A percentile compares a stretch with the other conserved stretches of the same genome.
phyloP scores from a whole-genome alignment of 1,140 invertebrate species.

The Tigriopus japonicus region DNA sequence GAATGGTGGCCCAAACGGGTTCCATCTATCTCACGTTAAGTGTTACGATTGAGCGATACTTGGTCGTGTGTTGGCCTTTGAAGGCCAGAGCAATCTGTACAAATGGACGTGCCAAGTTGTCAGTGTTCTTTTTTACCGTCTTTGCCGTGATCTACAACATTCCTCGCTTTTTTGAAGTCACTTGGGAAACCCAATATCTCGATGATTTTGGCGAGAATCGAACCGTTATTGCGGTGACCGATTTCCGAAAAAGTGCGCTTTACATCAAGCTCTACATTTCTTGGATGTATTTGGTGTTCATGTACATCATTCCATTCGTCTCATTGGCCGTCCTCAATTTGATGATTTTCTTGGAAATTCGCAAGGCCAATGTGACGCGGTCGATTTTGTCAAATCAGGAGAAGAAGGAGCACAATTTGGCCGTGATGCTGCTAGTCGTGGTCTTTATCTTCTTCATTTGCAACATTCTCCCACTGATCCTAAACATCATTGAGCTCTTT shows the following conservation, averaged over 20 bases:
- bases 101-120: conserved; percentile 62
- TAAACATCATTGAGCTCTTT: background rate
- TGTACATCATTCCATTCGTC: conserved; percentile 73
- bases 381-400: background rate
- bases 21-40: conserved; percentile 89
- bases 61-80: conserved; percentile 85
- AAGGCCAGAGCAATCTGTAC: conserved; percentile 72
- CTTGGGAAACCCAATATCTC: background rate
- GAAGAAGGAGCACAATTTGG: background rate
- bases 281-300: conserved; percentile 76
- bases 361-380: background rate
- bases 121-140: conserved; percentile 58
- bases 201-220: background rate
- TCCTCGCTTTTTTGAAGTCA: conserved; percentile 26
- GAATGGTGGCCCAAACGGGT: conserved; percentile 57
- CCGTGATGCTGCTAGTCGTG: background rate
- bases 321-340: conserved; percentile 66
- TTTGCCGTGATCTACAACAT: conserved; percentile 72
- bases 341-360: conserved; percentile 42
- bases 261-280: conserved; percentile 76
- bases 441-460: background rate
- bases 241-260: conserved; percentile 42
- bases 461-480: background rate
- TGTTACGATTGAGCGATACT: conserved; percentile 84
- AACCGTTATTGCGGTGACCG: conserved; percentile 35